phyloP scores from a whole-genome alignment of 2,797 vertebrate genomes.

The Hoplostethus mediterraneus region DNA sequence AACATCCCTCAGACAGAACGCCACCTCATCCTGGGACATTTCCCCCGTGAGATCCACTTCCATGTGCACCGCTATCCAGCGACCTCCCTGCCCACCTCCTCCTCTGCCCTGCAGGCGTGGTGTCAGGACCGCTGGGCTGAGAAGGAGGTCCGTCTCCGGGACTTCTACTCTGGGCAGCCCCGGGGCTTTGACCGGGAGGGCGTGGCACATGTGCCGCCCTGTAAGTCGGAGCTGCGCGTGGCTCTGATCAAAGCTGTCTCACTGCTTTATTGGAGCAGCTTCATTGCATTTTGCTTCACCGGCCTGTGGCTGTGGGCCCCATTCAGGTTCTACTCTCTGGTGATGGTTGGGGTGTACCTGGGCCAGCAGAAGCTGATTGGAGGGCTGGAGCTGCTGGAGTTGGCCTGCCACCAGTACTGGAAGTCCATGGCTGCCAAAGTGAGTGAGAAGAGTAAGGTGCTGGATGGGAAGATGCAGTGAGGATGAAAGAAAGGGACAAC shows the following conservation, averaged over 20 bases:
- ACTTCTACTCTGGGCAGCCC: conserved; percentile 87
- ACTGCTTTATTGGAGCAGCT: conserved; percentile 91
- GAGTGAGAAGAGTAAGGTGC: conserved; percentile 50
- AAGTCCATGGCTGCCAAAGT: conserved; percentile 33
- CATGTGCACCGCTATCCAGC: conserved; percentile 90
- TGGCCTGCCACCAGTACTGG: conserved; percentile 89
- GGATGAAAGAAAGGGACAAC: conserved; percentile 1
- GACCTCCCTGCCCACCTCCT: conserved; percentile 84
- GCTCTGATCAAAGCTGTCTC: conserved; percentile 89
- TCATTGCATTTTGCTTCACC: conserved; percentile 83
- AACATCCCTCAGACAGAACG: conserved; percentile 97
- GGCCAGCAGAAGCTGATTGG: conserved; percentile 90
- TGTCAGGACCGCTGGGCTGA: conserved; percentile 94
- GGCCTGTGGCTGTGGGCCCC: conserved; percentile 88
- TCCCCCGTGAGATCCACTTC: conserved; percentile 97
- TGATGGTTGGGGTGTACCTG: conserved; percentile 84
- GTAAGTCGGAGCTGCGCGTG: conserved; percentile 94
- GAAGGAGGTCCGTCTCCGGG: conserved; percentile 90
- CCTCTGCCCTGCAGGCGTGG: conserved; percentile 91
- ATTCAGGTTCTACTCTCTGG: conserved; percentile 86
- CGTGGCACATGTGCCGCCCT: conserved; percentile 87
- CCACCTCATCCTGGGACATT: conserved; percentile 91
- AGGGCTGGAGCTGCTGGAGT: conserved; percentile 93
- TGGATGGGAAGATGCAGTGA: conserved; percentile 73
- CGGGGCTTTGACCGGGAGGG: conserved; percentile 85